Percentiles rank a stretch among this genome's conserved stretches.
Evolutionary conservation across 2,113 vertebrate species (phyloP).

Genomic region (Rhipidura dahli): DNA sequence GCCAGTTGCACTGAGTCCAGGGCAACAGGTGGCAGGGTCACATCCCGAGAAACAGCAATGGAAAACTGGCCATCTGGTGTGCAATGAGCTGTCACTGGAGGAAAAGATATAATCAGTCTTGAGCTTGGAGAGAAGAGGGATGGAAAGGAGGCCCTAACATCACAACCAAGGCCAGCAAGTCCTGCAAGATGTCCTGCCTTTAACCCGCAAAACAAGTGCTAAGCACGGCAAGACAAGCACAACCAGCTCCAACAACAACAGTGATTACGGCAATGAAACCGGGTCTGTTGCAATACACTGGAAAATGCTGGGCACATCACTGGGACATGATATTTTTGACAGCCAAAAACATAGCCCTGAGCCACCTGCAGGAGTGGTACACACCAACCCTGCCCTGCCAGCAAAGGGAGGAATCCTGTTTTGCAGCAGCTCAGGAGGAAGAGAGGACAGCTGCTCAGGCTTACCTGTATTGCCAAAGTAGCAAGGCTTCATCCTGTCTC

Average conservation of each 20-base stretch:
- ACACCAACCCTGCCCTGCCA: neutral
- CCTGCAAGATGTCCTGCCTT: neutral
- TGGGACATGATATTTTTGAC: neutral
- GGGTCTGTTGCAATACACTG: neutral
- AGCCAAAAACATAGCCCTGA: neutral
- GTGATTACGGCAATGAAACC: neutral
- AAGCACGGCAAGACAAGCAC: neutral
- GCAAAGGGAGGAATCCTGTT: neutral
- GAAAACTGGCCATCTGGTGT: slow-evolving; percentile 45
- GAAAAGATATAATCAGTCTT: neutral
- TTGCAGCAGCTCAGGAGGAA: neutral
- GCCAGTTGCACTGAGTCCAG: slow-evolving; percentile 53
- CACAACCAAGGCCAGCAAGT: neutral
- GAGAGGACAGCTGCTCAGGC: neutral
- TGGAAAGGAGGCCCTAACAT: neutral
- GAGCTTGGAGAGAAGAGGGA: neutral
- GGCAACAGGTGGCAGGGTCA: slow-evolving; percentile 23
- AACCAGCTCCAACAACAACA: neutral
- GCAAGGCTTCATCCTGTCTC: slow-evolving; percentile 40
- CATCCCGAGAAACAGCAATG: slow-evolving; percentile 32
- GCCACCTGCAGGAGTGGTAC: neutral
- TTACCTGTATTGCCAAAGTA: slow-evolving; percentile 69
- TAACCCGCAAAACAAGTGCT: neutral
- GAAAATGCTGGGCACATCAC: neutral
- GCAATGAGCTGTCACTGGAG: slow-evolving; percentile 64